phyloP scores from a whole-genome alignment of 2,888 invertebrate genomes.

The Diarsia dahlii region DNA sequence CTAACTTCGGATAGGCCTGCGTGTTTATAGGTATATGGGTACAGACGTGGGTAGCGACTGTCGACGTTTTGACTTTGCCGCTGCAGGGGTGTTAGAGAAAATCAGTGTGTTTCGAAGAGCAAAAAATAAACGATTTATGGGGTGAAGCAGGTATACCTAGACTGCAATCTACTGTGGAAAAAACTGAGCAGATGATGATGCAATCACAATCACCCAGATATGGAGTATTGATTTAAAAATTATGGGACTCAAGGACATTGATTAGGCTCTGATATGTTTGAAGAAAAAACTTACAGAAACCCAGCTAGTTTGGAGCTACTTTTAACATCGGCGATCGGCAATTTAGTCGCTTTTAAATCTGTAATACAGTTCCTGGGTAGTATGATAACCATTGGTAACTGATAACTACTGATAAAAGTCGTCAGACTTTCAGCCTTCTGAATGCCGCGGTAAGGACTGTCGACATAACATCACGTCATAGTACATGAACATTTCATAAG shows the following conservation, averaged over 20 bases:
- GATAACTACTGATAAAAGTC: no score
- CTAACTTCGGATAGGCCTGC: constrained; percentile 38
- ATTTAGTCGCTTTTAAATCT: no score
- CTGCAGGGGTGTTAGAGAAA: constrained; percentile 29
- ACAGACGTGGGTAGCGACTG: neutral
- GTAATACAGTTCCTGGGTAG: no score
- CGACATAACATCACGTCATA: no score
- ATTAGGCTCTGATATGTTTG: no score
- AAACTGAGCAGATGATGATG: neutral
- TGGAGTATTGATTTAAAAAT: neutral
- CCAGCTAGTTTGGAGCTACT: no score
- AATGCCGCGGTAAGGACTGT: no score
- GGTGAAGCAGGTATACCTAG: neutral
- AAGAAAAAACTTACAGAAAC: no score
- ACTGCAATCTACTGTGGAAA: neutral
- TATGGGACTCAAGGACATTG: neutral
- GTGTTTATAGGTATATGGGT: constrained; percentile 1
- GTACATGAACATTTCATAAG: no score
- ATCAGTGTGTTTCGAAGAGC: neutral
- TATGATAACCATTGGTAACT: no score
- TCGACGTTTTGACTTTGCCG: constrained; percentile 1
- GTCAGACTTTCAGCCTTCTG: no score
- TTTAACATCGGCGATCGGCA: no score
- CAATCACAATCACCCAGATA: neutral
- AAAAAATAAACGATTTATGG: neutral